Conservation (phyloP, 2,888 invertebrate species). For the Tenodera sinensis region DNA sequence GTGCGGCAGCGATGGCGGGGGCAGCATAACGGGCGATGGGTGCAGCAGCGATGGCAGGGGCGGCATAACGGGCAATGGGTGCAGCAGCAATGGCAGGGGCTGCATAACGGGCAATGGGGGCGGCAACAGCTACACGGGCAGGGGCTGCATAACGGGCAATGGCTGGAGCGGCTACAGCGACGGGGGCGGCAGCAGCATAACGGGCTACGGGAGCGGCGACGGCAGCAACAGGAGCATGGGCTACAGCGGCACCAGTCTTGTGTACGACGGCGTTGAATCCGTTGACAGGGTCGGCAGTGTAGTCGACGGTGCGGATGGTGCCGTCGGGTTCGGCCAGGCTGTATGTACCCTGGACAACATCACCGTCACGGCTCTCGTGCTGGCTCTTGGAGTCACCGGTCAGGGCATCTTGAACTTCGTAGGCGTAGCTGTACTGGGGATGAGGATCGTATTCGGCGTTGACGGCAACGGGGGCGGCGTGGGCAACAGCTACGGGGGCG, state of each 20-base stretch:
- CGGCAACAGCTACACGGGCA: slow-evolving; percentile 18
- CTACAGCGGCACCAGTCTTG: slow-evolving; percentile 18
- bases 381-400: slow-evolving; percentile 34
- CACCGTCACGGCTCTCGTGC: slow-evolving; percentile 32
- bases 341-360: slow-evolving; percentile 13
- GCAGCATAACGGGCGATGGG: slow-evolving; percentile 9
- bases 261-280: slow-evolving; percentile 26
- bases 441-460: slow-evolving; percentile 34
- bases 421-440: slow-evolving; percentile 33
- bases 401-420: slow-evolving; percentile 33
- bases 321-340: slow-evolving; percentile 24
- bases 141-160: slow-evolving; percentile 14
- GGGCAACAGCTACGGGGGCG: slow-evolving; percentile 3
- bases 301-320: slow-evolving; percentile 27
- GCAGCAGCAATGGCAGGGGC: slow-evolving; percentile 17
- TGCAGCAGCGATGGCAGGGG: slow-evolving; percentile 40
- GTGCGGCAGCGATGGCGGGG: slow-evolving; percentile 27
- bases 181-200: slow-evolving; percentile 19
- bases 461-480: slow-evolving; percentile 28
- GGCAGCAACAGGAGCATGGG: slow-evolving; percentile 22
- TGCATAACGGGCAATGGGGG: slow-evolving; percentile 21
- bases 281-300: slow-evolving; percentile 26
- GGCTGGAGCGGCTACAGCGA: slow-evolving; percentile 6
- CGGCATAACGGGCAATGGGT: neutral
- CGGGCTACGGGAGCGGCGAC: slow-evolving; percentile 17